Base-by-base conservation (phyloP, 2,113 vertebrate genomes). In the Gadus macrocephalus region DNA sequence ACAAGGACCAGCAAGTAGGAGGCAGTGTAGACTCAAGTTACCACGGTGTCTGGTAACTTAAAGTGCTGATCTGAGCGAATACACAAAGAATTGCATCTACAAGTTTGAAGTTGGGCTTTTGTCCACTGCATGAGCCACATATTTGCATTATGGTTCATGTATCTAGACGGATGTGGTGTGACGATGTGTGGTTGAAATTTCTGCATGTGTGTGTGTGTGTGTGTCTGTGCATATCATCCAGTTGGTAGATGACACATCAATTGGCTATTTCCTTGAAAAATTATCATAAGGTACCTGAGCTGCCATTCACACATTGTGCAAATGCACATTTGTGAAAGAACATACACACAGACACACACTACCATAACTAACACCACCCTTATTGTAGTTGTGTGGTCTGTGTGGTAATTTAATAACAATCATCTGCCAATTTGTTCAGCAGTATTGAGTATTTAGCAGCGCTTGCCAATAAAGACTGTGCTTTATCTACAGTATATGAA, bases 21-120 rank as follows among this genome's bases (percentile, higher is more conserved):
- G 79, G 83, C 76, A 81, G 85, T 74, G 81, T 15, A 76, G 19
- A 4, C 60, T 71, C 31, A 35, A 35, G 31, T 35, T 35, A 35
- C 31, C 2, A 35, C 31, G 31, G 4, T 35, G 31, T 35, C 31
- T 35, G 31, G 31, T 35, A 35, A 35, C 31, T 35, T n/a, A 56
- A 15, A 3, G 55, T 56, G 9, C 3, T 15, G 55, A n/a, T 56
- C 31, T 35, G 31, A 35, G 31, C 4, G 31, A 35, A 35, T 35
- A 35, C 6, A 35, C 31, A 7, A 35, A 35, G 31, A 35, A 35
- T 25, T 25, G 25, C 25, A 25, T 35, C 31, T 35, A 35, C 31
- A 35, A 35, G 31, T 35, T 35, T 35, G 31, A 35, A 35, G 31
- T 35, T 35, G 31, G 31, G 4, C 31, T 35, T 35, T 7, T 35